Conservation (phyloP, 1,140 invertebrate genomes). For the Formica exsecta region DNA sequence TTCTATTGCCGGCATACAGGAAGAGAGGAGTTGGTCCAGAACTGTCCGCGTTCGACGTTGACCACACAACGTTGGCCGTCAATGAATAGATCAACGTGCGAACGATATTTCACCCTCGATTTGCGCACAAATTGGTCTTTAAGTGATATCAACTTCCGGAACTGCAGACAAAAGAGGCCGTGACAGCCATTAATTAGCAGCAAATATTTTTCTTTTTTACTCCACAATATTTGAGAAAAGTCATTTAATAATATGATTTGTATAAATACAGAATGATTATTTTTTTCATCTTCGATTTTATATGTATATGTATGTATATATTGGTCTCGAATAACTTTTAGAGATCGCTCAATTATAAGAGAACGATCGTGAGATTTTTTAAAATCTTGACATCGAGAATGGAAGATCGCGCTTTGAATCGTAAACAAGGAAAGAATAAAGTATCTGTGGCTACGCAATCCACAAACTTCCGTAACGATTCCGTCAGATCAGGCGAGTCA, state of each 20-base stretch:
- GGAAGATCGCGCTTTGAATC: background rate
- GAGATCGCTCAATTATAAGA: background rate
- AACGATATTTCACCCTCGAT: conserved; percentile 55
- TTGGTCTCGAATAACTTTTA: background rate
- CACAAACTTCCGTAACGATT: conserved; percentile 59
- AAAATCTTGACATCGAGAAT: background rate
- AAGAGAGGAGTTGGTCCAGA: conserved; percentile 57
- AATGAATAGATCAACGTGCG: conserved; percentile 50
- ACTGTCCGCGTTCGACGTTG: conserved; percentile 50
- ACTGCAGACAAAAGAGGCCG: conserved; percentile 15
- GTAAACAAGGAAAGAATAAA: conserved; percentile 20
- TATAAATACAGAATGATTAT: background rate
- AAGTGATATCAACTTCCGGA: conserved; percentile 33
- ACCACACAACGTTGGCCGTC: conserved; percentile 49
- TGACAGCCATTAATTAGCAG: conserved; percentile 34
- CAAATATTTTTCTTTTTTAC: background rate
- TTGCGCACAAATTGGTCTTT: conserved; percentile 50
- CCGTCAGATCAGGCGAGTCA: conserved; percentile 30
- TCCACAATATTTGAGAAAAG: background rate
- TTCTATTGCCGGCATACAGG: conserved; percentile 55
- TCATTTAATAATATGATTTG: background rate
- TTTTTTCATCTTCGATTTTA: background rate
- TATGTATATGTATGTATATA: no score
- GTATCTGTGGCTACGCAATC: conserved; percentile 12
- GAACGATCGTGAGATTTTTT: conserved; percentile 7